Evolutionary conservation across 2,797 vertebrate genomes (phyloP).

Genomic region (Sternotherus odoratus): DNA sequence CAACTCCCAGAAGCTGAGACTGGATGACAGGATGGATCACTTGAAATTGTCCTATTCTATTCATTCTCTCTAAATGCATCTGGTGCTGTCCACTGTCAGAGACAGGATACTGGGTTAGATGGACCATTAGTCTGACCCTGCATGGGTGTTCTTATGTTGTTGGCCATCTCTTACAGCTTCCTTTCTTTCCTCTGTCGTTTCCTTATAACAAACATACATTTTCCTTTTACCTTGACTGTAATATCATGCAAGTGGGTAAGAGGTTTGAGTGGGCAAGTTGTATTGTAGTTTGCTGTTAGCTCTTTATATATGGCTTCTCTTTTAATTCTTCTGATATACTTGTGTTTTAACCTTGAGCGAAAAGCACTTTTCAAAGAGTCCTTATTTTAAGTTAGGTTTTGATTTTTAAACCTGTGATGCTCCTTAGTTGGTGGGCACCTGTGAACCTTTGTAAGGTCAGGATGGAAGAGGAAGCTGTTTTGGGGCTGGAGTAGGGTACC

Average conservation of each 20-base stretch:
- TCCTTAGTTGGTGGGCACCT: not conserved
- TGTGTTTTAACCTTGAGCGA: not conserved
- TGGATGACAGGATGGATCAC: not conserved
- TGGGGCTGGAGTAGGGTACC: not conserved
- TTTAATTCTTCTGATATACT: not conserved
- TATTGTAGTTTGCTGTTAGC: not conserved
- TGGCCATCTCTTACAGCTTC: not conserved
- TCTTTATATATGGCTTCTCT: not conserved
- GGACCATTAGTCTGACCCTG: not conserved
- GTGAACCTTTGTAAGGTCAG: not conserved
- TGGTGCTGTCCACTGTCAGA: not conserved
- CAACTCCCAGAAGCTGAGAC: not conserved
- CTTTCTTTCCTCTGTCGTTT: not conserved
- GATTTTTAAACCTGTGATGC: not conserved
- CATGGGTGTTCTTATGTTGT: not conserved
- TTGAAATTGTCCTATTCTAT: not conserved
- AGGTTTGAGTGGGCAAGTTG: not conserved
- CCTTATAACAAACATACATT: not conserved
- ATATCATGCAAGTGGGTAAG: rapidly evolving
- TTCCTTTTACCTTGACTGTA: not conserved
- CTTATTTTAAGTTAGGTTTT: not conserved
- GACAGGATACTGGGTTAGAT: not conserved
- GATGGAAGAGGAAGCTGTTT: not conserved
- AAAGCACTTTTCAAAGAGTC: not conserved
- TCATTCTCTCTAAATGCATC: not conserved